Percentiles rank a stretch among this genome's conserved stretches.
Evolutionary conservation across 2,113 vertebrate genomes (phyloP).

Genomic region (Siniperca knerii): DNA sequence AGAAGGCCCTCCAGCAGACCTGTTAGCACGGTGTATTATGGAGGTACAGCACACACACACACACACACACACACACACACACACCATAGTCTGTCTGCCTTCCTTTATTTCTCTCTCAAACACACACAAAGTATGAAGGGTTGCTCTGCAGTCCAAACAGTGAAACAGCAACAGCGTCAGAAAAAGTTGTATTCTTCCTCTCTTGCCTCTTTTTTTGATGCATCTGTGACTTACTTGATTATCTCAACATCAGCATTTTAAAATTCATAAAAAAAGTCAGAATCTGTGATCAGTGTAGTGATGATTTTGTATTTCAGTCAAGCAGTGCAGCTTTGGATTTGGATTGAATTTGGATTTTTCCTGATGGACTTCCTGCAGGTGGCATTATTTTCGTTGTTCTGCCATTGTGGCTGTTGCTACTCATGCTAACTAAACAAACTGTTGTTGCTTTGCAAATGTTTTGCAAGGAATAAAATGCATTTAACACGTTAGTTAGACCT

Average conservation of each 20-base stretch:
- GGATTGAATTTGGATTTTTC: background rate
- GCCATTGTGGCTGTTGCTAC: background rate
- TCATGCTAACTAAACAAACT: background rate
- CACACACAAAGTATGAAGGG: constrained; percentile 27
- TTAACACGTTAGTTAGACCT: background rate
- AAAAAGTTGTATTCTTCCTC: background rate
- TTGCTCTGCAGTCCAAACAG: background rate
- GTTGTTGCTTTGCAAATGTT: background rate
- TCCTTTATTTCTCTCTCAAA: background rate
- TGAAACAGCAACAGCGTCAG: background rate
- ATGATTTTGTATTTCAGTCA: background rate
- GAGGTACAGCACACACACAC: background rate
- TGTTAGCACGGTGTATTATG: constrained; percentile 13
- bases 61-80: constrained; percentile 19
- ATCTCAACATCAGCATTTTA: background rate
- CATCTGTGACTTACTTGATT: background rate
- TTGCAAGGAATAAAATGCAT: too few species aligned
- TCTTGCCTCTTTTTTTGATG: background rate
- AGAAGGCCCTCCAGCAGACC: constrained; percentile 43
- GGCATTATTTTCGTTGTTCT: background rate
- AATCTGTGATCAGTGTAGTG: background rate
- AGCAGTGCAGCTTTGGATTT: background rate
- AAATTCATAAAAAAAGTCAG: background rate
- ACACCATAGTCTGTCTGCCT: background rate
- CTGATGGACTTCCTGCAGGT: background rate